Percentiles rank a stretch among this genome's conserved stretches.
These are phyloP conservation scores for Drusus annulatus DNA, from an alignment of 1,140 invertebrate species.

Conservation along the genomic window DNA sequence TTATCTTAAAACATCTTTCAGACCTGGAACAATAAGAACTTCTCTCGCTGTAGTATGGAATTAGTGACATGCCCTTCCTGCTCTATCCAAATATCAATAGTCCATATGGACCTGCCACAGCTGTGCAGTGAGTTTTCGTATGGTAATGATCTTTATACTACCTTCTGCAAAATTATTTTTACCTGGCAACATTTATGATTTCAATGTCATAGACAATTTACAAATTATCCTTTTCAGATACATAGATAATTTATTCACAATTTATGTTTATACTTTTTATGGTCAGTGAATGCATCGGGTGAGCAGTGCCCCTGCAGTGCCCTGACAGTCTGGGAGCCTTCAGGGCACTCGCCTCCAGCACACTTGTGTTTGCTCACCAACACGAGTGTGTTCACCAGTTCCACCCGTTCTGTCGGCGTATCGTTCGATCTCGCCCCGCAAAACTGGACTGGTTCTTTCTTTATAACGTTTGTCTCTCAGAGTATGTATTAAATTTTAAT, in stretches of 20 bases:
- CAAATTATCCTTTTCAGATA: too few species aligned
- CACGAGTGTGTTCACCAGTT: slow-evolving; percentile 37
- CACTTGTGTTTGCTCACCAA: slow-evolving; percentile 28
- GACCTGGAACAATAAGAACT: slow-evolving; percentile 25
- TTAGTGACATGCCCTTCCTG: slow-evolving; percentile 56
- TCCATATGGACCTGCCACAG: slow-evolving; percentile 38
- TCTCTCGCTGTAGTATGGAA: slow-evolving; percentile 47
- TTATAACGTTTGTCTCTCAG: slow-evolving; percentile 39
- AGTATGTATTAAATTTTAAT: slow-evolving; percentile 40
- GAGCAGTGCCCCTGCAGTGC: slow-evolving; percentile 50
- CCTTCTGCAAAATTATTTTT: too few species aligned
- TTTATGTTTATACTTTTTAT: neutral
- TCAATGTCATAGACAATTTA: too few species aligned
- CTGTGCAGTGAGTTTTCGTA: slow-evolving; percentile 22
- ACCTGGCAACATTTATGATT: too few species aligned
- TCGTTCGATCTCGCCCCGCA: slow-evolving; percentile 20
- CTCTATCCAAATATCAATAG: slow-evolving; percentile 43
- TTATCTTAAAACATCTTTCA: neutral
- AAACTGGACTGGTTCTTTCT: slow-evolving; percentile 42
- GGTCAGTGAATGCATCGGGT: slow-evolving; percentile 31
- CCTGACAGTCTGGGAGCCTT: slow-evolving; percentile 46
- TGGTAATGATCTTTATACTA: too few species aligned
- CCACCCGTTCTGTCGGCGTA: slow-evolving; percentile 45
- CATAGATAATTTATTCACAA: too few species aligned
- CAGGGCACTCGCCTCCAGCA: slow-evolving; percentile 5